Evolutionary conservation across 2,888 invertebrate species (phyloP), one percentile per base, ranked within the genome.

Genomic region (Calephelis perditalis): DNA sequence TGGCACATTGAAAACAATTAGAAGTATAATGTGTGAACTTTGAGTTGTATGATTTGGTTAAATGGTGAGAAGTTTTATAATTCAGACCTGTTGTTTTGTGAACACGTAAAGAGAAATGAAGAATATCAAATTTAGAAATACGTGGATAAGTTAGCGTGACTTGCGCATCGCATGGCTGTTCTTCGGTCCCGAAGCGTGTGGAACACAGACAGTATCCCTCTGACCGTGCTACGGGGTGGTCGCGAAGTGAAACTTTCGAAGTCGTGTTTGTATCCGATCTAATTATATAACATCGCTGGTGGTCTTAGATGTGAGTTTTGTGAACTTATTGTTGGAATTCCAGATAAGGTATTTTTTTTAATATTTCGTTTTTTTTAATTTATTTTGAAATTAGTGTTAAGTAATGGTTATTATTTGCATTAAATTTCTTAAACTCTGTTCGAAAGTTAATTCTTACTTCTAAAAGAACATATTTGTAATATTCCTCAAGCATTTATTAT

Each of bases 101-200:
- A 74, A 67, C 56, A 60, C 59, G 56, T 60, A 40, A 60, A 60
- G 56, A 60, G 69, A 70, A 79, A 77, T 78, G 79, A 82, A 81
- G 81, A 80, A 79, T 83, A 83, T 81, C 79, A 67, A 68, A 67
- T 63, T 67, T 64, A 67, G 66, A 70, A 69, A 67, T 69, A 71
- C 65, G 66, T 66, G 59, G 66, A 68, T 69, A 69, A 70, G 67
- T 68, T 70, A 80, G 74, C 77, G 83, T 87, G 89, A 88, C 85
- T 87, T 88, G 86, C 88, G 88, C 89, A 88, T 86, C 84, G 81
- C 79, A 81, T 84, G 72, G 75, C 76, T 77, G 77, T 78, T 67
- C 66, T 35, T 62, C 65, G 71, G 76, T 78, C 77, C 78, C 74
- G 75, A 62, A 67, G 64, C 72, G 74, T 78, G 75, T 78, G 75